Percentiles rank a stretch among this genome's conserved stretches.
These are phyloP conservation scores for Stratiomys singularior DNA, from an alignment of 2,888 invertebrate species.

Conservation along the genomic window DNA sequence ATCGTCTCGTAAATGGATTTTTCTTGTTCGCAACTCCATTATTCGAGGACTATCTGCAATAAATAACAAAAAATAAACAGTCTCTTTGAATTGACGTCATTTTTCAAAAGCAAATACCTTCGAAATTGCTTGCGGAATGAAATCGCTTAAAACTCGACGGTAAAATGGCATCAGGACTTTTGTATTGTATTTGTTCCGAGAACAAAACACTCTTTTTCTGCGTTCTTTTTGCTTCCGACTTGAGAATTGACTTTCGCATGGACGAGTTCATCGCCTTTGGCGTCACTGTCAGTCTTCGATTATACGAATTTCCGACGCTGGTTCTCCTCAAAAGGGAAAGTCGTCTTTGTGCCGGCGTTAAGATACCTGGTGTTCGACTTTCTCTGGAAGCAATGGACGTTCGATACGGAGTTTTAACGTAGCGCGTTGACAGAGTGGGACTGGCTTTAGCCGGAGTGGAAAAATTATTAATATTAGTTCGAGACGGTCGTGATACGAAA, in stretches of 20 bases:
- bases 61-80: not conserved
- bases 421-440: not conserved
- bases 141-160: not conserved
- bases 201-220: slow-evolving; percentile 38
- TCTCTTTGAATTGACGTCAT: not conserved
- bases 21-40: slow-evolving; percentile 14
- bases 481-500: not conserved
- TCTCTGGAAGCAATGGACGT: slow-evolving; percentile 7
- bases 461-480: not conserved
- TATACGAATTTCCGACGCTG: not conserved
- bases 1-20: not conserved
- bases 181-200: slow-evolving; percentile 12
- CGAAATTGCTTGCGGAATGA: not conserved
- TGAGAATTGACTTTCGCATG: slow-evolving; percentile 10
- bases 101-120: not conserved
- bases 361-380: not conserved
- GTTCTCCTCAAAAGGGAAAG: not conserved
- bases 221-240: slow-evolving; percentile 11
- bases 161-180: slow-evolving; percentile 21
- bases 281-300: not conserved
- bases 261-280: slow-evolving; percentile 25
- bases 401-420: slow-evolving; percentile 4
- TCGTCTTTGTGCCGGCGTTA: not conserved
- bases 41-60: not conserved
- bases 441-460: not conserved